Base-by-base conservation (phyloP, 2,113 vertebrate species). In the Ardeotis arabs region DNA sequence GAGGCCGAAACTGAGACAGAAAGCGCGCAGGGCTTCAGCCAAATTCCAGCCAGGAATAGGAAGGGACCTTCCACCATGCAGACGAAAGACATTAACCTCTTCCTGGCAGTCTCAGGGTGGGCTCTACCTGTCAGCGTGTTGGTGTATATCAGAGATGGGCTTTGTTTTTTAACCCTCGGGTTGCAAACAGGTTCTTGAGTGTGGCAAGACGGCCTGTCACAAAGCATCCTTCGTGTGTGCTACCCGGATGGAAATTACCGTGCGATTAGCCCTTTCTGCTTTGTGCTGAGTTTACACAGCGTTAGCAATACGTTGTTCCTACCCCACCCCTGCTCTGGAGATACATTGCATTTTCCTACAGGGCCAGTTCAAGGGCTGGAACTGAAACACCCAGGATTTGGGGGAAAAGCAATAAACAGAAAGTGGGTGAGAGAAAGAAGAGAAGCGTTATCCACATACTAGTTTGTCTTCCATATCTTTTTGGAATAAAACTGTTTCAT, bases 401-500 rank as follows among this genome's bases (percentile, higher is more conserved):
- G 12, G 45, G 64, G 84, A 37, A 88, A 10, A 50, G 37, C 2
- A 22, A 69, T 81, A 69, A 94, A 49, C 37, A 50, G 68, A 24
- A 17, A 4, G 12, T 9, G 14, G 24, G 10, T 15, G 12, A 84
- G 79, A 74, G 45, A 66, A 72, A 41, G 70, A 50, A 69, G n/a
- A 47, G 68, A 52, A 73, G 20, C 1, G 0, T 58, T 91, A 73
- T 28, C 55, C 45, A 66, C 23, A 33, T 53, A 39, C 12, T 58
- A 29, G 23, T 68, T 95, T 94, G 94, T 68, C 45, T 76, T 94
- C 66, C 14, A 1, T 93, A 89, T 84, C 92, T 95, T 17, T 68
- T 84, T 75, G 73, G 44, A 84, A 77, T 96, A 93, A 95, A 97
- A 88, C 59, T 74, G 60, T 82, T 93, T 72, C 84, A 56, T 96